Conservation (phyloP, 2,888 invertebrate genomes). For the Molanna angustata region DNA sequence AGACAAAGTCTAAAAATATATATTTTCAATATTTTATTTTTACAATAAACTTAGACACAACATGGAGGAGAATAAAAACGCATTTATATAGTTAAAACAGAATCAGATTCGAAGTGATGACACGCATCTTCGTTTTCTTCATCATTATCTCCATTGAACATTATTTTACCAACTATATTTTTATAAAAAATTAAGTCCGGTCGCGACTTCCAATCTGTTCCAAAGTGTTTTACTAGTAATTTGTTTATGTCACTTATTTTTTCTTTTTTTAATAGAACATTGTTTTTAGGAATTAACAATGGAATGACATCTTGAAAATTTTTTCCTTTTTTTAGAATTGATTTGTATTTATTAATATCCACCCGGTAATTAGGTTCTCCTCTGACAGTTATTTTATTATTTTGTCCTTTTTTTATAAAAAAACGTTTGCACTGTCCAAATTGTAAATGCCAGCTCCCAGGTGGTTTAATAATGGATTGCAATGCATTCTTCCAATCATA, state of each 20-base stretch:
- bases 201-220: not conserved
- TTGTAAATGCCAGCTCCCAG: not conserved
- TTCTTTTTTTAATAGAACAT: not conserved
- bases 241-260: not conserved
- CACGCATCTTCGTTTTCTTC: not conserved
- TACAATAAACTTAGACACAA: not conserved
- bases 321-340: not conserved
- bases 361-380: not conserved
- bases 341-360: not conserved
- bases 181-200: not conserved
- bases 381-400: not conserved
- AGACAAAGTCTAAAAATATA: not conserved
- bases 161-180: not conserved
- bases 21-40: not conserved
- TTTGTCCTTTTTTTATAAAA: not conserved
- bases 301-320: not conserved
- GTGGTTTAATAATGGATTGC: not conserved
- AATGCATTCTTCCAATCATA: not conserved
- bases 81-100: not conserved
- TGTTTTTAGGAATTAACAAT: not conserved
- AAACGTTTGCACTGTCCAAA: not conserved
- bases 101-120: not conserved
- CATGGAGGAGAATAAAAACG: not conserved
- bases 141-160: not conserved
- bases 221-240: constrained; percentile 1